Evolutionary conservation across 2,113 vertebrate genomes (phyloP).

Genomic region (Gopherus flavomarginatus): DNA sequence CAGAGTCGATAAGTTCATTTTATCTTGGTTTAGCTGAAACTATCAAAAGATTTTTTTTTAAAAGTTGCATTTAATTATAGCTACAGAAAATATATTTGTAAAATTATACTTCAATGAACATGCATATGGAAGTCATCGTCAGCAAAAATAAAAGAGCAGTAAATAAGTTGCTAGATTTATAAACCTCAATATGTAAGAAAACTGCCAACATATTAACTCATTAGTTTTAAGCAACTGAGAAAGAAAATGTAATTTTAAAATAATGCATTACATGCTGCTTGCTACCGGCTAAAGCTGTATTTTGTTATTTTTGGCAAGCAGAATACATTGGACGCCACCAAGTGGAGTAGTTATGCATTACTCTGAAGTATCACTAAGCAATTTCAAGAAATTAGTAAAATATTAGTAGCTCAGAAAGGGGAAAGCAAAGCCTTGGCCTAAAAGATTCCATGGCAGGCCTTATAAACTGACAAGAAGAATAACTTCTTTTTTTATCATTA

Average conservation of each 20-base stretch:
- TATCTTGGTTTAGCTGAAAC: constrained; percentile 93
- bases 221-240: background rate
- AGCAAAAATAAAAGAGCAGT: background rate
- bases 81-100: background rate
- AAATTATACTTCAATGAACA: background rate
- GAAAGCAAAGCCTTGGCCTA: background rate
- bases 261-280: background rate
- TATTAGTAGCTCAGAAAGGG: background rate
- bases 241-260: background rate
- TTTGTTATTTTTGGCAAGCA: background rate
- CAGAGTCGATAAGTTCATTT: constrained; percentile 90
- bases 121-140: background rate
- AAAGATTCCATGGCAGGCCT: background rate
- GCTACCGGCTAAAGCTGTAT: background rate
- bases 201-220: background rate
- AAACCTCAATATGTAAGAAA: fast-evolving
- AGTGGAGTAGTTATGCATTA: constrained; percentile 49
- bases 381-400: background rate
- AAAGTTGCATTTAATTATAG: background rate
- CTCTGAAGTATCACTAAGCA: background rate
- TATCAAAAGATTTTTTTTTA: constrained; percentile 66
- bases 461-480: background rate
- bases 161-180: background rate
- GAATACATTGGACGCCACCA: constrained; percentile 45
- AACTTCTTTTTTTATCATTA: background rate